These are phyloP conservation scores for Cebidichthys violaceus DNA, from an alignment of 2,113 vertebrate species.

Conservation along the genomic window DNA sequence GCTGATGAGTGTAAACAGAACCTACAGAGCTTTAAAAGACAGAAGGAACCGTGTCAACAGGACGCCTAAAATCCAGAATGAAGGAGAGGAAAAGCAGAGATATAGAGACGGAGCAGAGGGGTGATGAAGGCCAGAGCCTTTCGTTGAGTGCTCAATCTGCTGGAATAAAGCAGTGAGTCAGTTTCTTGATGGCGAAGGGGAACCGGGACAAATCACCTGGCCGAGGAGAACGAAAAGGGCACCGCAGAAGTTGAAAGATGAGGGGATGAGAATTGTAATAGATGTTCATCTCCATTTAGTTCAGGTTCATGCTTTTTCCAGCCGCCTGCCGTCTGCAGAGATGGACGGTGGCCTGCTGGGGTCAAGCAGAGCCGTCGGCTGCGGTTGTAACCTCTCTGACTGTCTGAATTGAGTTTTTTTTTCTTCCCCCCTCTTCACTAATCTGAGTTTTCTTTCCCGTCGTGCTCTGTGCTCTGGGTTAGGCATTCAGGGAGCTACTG, in stretches of 20 bases:
- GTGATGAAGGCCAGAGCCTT: conserved; percentile 68
- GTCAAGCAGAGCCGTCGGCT: conserved; percentile 68
- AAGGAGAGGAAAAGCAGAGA: conserved; percentile 10
- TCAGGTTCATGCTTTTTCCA: conserved; percentile 59
- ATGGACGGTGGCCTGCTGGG: conserved; percentile 53
- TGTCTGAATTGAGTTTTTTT: conserved; percentile 49
- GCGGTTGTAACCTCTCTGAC: conserved; percentile 56
- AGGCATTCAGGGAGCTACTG: conserved; percentile 21
- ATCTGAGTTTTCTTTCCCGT: conserved; percentile 31
- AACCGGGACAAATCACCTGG: conserved; percentile 68
- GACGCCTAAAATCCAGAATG: not conserved
- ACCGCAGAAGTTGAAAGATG: conserved; percentile 74
- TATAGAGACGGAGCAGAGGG: conserved; percentile 34
- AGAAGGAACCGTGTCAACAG: conserved; percentile 2
- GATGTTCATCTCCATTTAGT: conserved; percentile 75
- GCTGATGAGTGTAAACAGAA: not conserved
- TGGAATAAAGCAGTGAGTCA: conserved; percentile 69
- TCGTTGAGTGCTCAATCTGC: conserved; percentile 70
- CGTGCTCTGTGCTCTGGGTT: conserved; percentile 49
- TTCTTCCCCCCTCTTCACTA: conserved; percentile 47
- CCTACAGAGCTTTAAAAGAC: not conserved
- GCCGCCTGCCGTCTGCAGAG: conserved; percentile 52
- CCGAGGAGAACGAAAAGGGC: conserved; percentile 69
- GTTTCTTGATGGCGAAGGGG: conserved; percentile 63
- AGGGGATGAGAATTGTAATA: conserved; percentile 68